phyloP scores from a whole-genome alignment of 2,113 vertebrate genomes.

The Phocoena sinus region DNA sequence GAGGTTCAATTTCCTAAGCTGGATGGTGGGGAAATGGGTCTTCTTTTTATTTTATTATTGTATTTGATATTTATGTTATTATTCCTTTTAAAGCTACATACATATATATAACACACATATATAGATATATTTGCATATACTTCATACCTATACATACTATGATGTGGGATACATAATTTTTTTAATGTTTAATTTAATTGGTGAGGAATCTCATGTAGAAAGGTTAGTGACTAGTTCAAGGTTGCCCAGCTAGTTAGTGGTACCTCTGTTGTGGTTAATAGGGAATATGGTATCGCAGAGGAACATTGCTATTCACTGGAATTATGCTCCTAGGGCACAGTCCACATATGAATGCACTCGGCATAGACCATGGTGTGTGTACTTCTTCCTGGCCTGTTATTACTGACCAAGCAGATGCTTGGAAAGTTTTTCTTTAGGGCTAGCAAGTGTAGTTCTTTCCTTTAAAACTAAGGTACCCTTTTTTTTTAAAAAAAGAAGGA shows the following conservation, averaged over 20 bases:
- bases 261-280: neutral
- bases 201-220: neutral
- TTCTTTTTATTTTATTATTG: neutral
- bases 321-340: neutral
- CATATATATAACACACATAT: neutral
- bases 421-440: neutral
- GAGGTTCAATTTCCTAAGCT: neutral
- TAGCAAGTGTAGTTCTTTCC: neutral
- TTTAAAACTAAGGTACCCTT: neutral
- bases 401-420: neutral
- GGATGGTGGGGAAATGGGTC: neutral
- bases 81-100: neutral
- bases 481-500: neutral
- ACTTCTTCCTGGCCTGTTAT: neutral
- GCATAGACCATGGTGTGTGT: neutral
- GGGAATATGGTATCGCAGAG: neutral
- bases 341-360: neutral
- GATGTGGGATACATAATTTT: neutral
- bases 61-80: neutral
- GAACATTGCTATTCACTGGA: neutral
- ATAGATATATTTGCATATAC: neutral
- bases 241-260: neutral
- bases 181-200: neutral
- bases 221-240: neutral
- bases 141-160: neutral